A percentile compares a stretch with the other conserved stretches of the same genome.
These are phyloP conservation scores for Dryomyza anilis DNA, from an alignment of 2,888 invertebrate genomes.

Conservation along the genomic window DNA sequence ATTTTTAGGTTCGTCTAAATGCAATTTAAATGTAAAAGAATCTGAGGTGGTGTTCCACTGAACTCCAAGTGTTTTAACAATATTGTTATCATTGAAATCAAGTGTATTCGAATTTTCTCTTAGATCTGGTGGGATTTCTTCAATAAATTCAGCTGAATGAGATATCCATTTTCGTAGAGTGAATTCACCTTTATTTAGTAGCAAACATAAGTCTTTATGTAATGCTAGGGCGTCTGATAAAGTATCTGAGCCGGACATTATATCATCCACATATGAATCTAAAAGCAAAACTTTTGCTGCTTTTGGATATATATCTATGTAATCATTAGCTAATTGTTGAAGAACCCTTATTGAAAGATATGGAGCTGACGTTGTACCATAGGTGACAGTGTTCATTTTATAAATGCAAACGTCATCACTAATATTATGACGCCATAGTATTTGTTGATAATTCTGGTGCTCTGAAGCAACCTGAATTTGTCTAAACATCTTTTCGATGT, in stretches of 20 bases:
- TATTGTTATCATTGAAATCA: conserved; percentile 13
- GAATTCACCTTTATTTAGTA: conserved; percentile 17
- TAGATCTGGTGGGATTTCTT: conserved; percentile 6
- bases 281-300: conserved; percentile 12
- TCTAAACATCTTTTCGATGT: conserved; percentile 34
- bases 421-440: conserved; percentile 26
- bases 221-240: conserved; percentile 6
- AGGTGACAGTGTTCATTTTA: conserved; percentile 28
- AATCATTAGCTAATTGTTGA: conserved; percentile 23
- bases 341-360: conserved; percentile 27
- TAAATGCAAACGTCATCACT: conserved; percentile 26
- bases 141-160: conserved; percentile 11
- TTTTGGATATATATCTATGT: conserved; percentile 5
- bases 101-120: conserved; percentile 10
- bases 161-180: conserved; percentile 25
- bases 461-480: conserved; percentile 24
- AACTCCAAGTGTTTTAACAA: conserved; percentile 15
- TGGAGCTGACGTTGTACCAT: conserved; percentile 22
- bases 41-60: conserved; percentile 24
- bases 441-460: conserved; percentile 29
- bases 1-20: background rate
- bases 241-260: conserved; percentile 27
- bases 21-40: conserved; percentile 19
- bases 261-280: conserved; percentile 27
- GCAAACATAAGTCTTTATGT: conserved; percentile 19